These are phyloP conservation scores for Mus pahari DNA, from an alignment of 2,113 vertebrate genomes.

Conservation along the genomic window DNA sequence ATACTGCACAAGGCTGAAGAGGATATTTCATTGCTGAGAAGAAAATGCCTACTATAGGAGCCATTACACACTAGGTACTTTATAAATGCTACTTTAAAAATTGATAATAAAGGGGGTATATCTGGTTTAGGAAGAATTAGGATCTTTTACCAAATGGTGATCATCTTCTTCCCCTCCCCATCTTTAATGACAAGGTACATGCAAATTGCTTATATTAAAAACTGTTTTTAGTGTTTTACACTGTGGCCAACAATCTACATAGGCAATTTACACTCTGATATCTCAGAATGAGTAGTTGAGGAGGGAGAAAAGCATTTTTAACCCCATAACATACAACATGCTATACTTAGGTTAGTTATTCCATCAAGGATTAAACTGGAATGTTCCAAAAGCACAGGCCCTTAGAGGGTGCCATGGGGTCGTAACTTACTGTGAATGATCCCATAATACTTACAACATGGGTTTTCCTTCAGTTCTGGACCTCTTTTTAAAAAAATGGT, in stretches of 20 bases:
- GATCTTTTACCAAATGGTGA: conserved; percentile 13
- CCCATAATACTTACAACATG: not conserved
- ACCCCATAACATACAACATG: conserved; percentile 22
- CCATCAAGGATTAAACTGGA: not conserved
- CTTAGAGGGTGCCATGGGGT: conserved; percentile 50
- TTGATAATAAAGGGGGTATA: conserved; percentile 22
- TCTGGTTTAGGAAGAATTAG: conserved; percentile 40
- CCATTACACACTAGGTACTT: not conserved
- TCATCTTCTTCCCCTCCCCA: not conserved
- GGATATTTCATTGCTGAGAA: not conserved
- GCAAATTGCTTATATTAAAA: not conserved
- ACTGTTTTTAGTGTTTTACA: conserved; percentile 28
- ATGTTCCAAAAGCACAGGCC: conserved; percentile 39
- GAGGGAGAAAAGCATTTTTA: conserved; percentile 55
- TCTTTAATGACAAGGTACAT: not conserved
- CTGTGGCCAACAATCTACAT: not conserved
- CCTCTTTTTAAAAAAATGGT: conserved; percentile 44
- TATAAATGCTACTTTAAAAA: conserved; percentile 14
- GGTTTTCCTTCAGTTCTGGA: not conserved
- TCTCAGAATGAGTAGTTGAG: conserved; percentile 49
- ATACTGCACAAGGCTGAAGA: not conserved
- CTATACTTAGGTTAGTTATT: conserved; percentile 55
- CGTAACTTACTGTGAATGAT: conserved; percentile 37
- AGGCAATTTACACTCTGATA: conserved; percentile 58
- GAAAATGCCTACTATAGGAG: not conserved